Percentiles rank a stretch among this genome's conserved stretches.
phyloP scores from a whole-genome alignment of 2,888 invertebrate species.

The Morinoia aosen region DNA sequence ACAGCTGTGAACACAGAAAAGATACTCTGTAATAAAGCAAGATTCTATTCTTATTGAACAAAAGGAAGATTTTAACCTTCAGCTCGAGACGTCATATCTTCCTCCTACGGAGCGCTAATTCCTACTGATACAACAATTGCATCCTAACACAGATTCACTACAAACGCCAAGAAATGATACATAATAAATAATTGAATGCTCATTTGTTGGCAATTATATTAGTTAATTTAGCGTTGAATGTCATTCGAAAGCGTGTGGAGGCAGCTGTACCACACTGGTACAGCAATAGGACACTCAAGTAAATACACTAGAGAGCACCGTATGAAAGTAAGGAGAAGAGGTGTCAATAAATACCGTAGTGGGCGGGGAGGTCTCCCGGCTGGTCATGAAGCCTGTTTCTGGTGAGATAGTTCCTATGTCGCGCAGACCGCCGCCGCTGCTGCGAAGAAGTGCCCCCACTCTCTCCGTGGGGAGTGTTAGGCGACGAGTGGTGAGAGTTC shows the following conservation, averaged over 20 bases:
- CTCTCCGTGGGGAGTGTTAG: background rate
- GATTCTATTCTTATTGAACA: too few species aligned
- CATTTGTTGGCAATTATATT: too few species aligned
- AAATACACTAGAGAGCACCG: too few species aligned
- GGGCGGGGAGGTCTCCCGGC: conserved; percentile 85
- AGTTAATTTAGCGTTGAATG: background rate
- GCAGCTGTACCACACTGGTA: background rate
- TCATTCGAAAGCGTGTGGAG: background rate
- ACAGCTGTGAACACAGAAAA: too few species aligned
- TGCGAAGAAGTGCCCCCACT: conserved; percentile 8
- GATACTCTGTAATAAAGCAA: too few species aligned
- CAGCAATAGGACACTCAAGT: too few species aligned
- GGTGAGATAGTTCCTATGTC: conserved; percentile 66
- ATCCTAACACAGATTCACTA: background rate
- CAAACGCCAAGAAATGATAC: too few species aligned
- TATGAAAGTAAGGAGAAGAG: conserved; percentile 68
- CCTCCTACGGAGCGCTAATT: too few species aligned
- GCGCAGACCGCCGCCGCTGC: conserved; percentile 58
- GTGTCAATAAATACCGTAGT: conserved; percentile 79
- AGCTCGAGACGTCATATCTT: too few species aligned
- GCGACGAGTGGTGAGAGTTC: conserved; percentile 25
- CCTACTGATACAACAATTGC: too few species aligned
- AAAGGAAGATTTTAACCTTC: too few species aligned
- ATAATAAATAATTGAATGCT: too few species aligned
- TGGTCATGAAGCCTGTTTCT: conserved; percentile 72